Evolutionary conservation across 2,797 vertebrate genomes (phyloP), one percentile per base, ranked within the genome.

Genomic region (Karalla daura): DNA sequence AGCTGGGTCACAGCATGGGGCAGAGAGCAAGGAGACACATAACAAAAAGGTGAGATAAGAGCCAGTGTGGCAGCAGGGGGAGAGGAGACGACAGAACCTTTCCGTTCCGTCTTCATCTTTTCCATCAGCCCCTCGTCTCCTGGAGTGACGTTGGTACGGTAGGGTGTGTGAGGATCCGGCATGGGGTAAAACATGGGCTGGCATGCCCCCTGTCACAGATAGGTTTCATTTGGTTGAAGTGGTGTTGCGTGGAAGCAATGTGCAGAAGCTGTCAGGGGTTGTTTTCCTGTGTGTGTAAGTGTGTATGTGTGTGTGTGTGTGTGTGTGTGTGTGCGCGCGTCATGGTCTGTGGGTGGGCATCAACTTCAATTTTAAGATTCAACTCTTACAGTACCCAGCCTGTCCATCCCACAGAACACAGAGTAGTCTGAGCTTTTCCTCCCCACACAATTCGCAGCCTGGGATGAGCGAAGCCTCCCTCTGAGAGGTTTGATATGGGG

Each of bases 1-100:
- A 70, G 80, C 70, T 55, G 73, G 69, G 74, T 85, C 77, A 37
- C 78, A 86, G 81, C 83, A 66, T 43, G 79, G 56, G 58, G 74
- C 63, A 63, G 59, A 59, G 58, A 76, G 80, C 65, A 75, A 59
- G 70, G 39, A 69, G 82, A 83, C 68, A 49, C 41, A 60, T 74
- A 83, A 79, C 70, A 68, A 30, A 30, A 30, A 78, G 67, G 68
- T 77, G 71, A 74, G 63, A 62, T 78, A 75, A 79, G 77, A 82
- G 24, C 35, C 55, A 40, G 25, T 36, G 71, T 78, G 71, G 63
- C 70, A 73, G 71, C 62, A 27, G 62, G 73, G n/a, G 56, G 63
- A 63, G 68, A 68, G 45, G 45, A 59, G 21, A 80, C 9, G 41
- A 63, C 64, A 30, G 50, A 36, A 37, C 76, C 49, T 61, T 40